Percentiles rank a stretch among this genome's conserved stretches.
phyloP scores from a whole-genome alignment of 2,888 invertebrate species.

The Zaprionus bogoriensis region DNA sequence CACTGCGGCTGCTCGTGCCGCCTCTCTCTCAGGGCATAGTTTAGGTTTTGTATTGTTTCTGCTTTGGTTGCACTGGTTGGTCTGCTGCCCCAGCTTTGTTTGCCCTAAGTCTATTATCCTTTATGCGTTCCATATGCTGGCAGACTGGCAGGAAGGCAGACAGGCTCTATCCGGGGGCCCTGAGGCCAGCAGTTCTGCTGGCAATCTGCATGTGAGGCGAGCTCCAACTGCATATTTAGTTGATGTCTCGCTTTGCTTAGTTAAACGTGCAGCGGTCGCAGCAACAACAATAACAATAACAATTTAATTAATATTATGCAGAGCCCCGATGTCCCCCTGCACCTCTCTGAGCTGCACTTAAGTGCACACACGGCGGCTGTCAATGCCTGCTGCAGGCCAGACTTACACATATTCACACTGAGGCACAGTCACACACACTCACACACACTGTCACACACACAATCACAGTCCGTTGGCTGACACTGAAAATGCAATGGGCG shows the following conservation, averaged over 20 bases:
- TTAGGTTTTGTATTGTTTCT: constrained; percentile 32
- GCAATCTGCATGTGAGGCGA: constrained; percentile 29
- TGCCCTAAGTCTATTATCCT: constrained; percentile 61
- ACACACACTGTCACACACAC: too few relatives aligned
- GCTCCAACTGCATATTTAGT: constrained; percentile 38
- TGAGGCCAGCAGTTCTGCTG: background rate
- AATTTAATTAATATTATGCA: constrained; percentile 70
- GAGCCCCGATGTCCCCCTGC: background rate
- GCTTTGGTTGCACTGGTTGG: constrained; percentile 15
- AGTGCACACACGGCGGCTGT: constrained; percentile 45
- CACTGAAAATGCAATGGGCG: constrained; percentile 18
- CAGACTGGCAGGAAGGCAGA: constrained; percentile 18
- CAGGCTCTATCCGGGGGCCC: background rate
- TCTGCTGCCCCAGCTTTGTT: constrained; percentile 43
- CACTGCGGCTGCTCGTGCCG: background rate
- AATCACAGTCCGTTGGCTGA: constrained; percentile 16
- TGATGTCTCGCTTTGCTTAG: background rate
- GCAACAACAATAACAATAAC: constrained; percentile 13
- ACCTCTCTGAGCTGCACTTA: constrained; percentile 16
- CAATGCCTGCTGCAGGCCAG: constrained; percentile 31
- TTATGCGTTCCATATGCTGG: constrained; percentile 52
- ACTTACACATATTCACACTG: too few relatives aligned
- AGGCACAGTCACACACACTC: too few relatives aligned
- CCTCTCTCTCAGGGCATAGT: background rate
- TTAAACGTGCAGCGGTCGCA: background rate